Conservation (phyloP, 2,797 vertebrate species). For the Vireo griseus region DNA sequence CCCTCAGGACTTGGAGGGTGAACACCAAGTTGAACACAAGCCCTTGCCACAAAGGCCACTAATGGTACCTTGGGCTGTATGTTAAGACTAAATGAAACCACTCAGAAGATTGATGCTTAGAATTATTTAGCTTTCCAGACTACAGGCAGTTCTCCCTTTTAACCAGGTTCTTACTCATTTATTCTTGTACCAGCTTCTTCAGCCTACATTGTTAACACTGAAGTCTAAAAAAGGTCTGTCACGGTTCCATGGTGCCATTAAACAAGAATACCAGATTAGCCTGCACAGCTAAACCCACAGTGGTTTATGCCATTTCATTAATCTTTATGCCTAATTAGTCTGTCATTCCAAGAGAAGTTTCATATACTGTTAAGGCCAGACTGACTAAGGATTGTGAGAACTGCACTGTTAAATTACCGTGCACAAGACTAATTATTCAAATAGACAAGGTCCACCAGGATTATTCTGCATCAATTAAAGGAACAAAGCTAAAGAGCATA, state of each 20-base stretch:
- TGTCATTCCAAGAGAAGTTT: neutral
- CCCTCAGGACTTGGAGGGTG: neutral
- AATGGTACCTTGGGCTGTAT: neutral
- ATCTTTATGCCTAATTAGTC: neutral
- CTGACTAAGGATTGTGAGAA: neutral
- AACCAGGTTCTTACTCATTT: neutral
- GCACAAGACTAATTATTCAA: neutral
- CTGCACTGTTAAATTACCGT: neutral
- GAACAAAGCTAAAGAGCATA: neutral
- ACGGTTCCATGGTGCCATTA: neutral
- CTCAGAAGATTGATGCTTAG: neutral
- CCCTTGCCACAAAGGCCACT: neutral
- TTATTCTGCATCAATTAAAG: neutral
- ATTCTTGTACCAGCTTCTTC: neutral
- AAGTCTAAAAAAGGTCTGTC: neutral
- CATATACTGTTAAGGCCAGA: neutral
- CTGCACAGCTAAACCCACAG: neutral
- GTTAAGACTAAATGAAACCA: neutral
- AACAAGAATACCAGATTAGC: neutral
- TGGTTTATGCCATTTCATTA: neutral
- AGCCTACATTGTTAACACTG: fast-evolving
- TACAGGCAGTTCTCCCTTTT: neutral
- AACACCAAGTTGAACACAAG: neutral
- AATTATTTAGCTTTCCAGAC: neutral
- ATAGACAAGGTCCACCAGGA: neutral